These are phyloP conservation scores for Etheostoma cragini DNA, from an alignment of 2,113 vertebrate genomes.

Conservation along the genomic window DNA sequence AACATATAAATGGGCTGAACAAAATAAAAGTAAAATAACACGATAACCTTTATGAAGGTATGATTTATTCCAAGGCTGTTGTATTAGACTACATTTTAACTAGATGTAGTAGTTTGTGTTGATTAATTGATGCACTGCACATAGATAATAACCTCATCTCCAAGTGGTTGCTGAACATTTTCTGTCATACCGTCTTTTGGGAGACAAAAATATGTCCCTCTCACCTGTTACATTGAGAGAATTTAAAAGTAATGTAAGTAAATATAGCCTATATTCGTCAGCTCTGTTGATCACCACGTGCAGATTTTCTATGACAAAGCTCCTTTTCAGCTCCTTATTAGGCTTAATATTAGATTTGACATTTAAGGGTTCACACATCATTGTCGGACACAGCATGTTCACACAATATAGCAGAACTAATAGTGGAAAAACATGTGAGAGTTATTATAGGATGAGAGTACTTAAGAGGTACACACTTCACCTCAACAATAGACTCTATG, in stretches of 20 bases:
- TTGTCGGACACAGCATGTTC: not conserved
- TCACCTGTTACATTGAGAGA: not conserved
- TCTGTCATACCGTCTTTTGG: not conserved
- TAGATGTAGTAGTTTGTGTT: not conserved
- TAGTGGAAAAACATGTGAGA: conserved; percentile 7
- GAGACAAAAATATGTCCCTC: too few relatives aligned
- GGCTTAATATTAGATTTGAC: not conserved
- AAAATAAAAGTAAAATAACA: not conserved
- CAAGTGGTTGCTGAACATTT: too few relatives aligned
- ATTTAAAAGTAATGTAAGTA: not conserved
- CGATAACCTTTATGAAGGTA: too few relatives aligned
- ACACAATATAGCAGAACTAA: conserved; percentile 11
- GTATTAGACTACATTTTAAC: not conserved
- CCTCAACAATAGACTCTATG: conserved; percentile 6
- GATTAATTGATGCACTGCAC: not conserved
- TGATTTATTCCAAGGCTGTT: not conserved
- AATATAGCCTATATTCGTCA: not conserved
- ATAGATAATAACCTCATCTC: not conserved
- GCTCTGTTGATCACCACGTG: not conserved
- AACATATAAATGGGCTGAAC: not conserved
- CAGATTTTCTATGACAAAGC: not conserved
- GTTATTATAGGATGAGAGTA: conserved; percentile 27
- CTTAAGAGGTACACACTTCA: conserved; percentile 15
- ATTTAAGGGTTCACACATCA: not conserved
- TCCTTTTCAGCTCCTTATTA: not conserved